A percentile compares a stretch with the other conserved stretches of the same genome.
Conservation (phyloP, 2,113 vertebrate genomes). For the Hippoglossus stenolepis region DNA sequence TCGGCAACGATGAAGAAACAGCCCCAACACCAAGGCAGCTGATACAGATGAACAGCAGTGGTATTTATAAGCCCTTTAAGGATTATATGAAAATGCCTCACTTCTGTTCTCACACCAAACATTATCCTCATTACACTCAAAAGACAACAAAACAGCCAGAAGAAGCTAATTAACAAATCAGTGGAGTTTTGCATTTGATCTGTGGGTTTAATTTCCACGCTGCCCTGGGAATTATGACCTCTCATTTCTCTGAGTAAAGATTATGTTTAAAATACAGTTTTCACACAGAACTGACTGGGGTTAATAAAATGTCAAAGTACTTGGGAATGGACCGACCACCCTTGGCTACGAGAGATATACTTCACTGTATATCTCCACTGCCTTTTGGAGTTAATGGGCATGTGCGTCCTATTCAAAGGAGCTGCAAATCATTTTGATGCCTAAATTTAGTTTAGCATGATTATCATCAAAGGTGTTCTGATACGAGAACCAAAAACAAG, state of each 20-base stretch:
- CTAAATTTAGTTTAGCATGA: constrained; percentile 74
- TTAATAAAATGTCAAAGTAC: constrained; percentile 43
- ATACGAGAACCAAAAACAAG: constrained; percentile 57
- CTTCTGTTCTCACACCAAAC: constrained; percentile 34
- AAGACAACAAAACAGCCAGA: constrained; percentile 45
- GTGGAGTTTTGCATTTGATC: constrained; percentile 41
- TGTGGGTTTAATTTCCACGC: constrained; percentile 37
- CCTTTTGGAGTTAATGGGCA: constrained; percentile 27
- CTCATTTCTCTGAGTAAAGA: constrained; percentile 43
- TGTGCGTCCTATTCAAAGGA: constrained; percentile 41
- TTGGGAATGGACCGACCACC: constrained; percentile 15
- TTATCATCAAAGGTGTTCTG: constrained; percentile 64
- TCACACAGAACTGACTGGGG: constrained; percentile 14
- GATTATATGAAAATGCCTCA: constrained; percentile 28
- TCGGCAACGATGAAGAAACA: neutral
- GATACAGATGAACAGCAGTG: neutral
- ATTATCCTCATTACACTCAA: constrained; percentile 30
- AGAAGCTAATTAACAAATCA: constrained; percentile 58
- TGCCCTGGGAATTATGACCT: constrained; percentile 15
- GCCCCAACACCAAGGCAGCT: constrained; percentile 8
- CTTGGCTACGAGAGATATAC: constrained; percentile 10
- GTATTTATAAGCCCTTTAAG: constrained; percentile 19
- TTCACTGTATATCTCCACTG: neutral
- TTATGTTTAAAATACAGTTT: constrained; percentile 36
- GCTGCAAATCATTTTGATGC: constrained; percentile 51